Evolutionary conservation across 1,140 invertebrate genomes (phyloP), one percentile per base, ranked within the genome.

Genomic region (Diploscapter pachys): DNA sequence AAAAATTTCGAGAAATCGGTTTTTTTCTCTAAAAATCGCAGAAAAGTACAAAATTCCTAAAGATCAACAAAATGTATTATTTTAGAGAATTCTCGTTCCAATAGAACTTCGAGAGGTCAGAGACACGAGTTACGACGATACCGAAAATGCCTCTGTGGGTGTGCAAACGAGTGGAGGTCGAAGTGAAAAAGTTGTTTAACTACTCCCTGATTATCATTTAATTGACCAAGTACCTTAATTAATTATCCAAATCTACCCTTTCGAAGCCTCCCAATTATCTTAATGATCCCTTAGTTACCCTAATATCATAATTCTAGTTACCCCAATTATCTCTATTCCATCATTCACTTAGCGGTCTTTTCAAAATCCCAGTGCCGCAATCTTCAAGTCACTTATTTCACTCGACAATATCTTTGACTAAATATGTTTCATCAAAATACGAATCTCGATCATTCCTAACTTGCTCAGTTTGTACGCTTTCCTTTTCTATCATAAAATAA

Each of bases 71-170:
- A 4, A 4, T 8, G 11, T 3, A 50, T 4, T 13, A 31, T 49
- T 82, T 79, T 62, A 82, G 80, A 82, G 78, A 49, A 82, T 82
- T n/a, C 75, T 82, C 5, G 81, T 82, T 11, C 81, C 81, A 31
- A 82, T 82, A 52, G 81, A 82, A 67, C 73, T 82, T 9, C 83
- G 83, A 52, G 81, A 82, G 75, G 80, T 82, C 13, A 53, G 78
- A 54, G 72, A 64, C 53, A 59, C 76, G 13, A 74, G 80, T 50
- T 75, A 83, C n/a, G 71, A 79, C 52, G 80, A 82, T 8, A 51
- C 75, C 2, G 78, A 81, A 13, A 78, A 81, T 54, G 80, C 78
- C 52, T 82, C 81, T 3, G 76, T 83, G 61, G 81, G 79, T 48
- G 81, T 82, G 3, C 81, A 82, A 63, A 82, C 81, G 50, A 82